A percentile compares a stretch with the other conserved stretches of the same genome.
These are phyloP conservation scores for Drosophila antonietae DNA, from an alignment of 2,888 invertebrate species.

Conservation along the genomic window DNA sequence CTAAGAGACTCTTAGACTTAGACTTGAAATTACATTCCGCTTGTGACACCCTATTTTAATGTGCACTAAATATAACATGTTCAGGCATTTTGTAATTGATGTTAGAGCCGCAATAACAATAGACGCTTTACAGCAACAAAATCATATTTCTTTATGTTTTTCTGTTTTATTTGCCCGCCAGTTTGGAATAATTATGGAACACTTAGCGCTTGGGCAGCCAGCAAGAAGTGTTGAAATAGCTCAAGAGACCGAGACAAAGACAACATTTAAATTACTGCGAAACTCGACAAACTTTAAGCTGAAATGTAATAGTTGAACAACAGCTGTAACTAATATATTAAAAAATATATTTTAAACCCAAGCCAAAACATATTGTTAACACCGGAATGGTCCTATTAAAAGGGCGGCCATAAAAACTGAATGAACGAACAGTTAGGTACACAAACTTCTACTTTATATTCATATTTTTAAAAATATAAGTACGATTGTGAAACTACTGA, in stretches of 20 bases:
- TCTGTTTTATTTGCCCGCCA: constrained; percentile 24
- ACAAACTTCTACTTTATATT: not conserved
- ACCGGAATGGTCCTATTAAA: constrained; percentile 15
- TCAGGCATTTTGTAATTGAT: constrained; percentile 39
- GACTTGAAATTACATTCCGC: not conserved
- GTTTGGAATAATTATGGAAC: constrained; percentile 61
- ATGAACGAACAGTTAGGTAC: not conserved
- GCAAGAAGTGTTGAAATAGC: constrained; percentile 37
- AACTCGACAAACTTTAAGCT: constrained; percentile 11
- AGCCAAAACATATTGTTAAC: constrained; percentile 13
- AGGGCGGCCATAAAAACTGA: not conserved
- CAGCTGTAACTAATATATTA: not conserved
- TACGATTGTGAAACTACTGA: not conserved
- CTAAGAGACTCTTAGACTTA: not conserved
- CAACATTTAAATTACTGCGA: constrained; percentile 44
- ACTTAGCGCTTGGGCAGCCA: constrained; percentile 64
- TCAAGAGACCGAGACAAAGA: constrained; percentile 37
- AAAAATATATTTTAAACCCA: not conserved
- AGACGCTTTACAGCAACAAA: constrained; percentile 29
- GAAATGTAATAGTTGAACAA: constrained; percentile 10
- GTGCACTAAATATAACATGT: not conserved
- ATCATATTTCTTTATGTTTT: constrained; percentile 17
- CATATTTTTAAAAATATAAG: constrained; percentile 14
- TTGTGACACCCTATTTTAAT: not conserved
- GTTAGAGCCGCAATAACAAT: constrained; percentile 24